phyloP scores from a whole-genome alignment of 2,888 invertebrate genomes.

The Hirtodrosophila histrioides region DNA sequence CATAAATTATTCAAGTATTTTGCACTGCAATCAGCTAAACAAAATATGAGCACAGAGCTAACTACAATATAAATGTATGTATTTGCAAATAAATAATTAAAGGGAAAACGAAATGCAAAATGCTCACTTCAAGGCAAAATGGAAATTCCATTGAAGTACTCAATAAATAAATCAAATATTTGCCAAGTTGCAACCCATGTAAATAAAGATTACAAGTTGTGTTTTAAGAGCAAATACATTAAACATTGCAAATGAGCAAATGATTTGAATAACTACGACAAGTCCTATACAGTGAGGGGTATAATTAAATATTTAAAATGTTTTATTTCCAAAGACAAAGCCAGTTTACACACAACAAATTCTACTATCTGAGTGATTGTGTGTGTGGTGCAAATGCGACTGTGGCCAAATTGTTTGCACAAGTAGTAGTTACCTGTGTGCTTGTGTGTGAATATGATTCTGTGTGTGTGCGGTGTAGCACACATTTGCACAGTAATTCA shows the following conservation, averaged over 20 bases:
- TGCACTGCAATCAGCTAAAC: conserved; percentile 39
- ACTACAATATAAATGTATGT: conserved; percentile 22
- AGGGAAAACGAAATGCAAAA: conserved; percentile 26
- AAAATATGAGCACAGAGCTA: conserved; percentile 42
- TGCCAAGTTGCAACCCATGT: conserved; percentile 16
- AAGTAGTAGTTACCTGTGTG: conserved; percentile 57
- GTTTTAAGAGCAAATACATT: conserved; percentile 52
- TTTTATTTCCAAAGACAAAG: conserved; percentile 43
- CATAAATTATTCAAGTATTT: conserved; percentile 42
- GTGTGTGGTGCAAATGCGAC: conserved; percentile 28
- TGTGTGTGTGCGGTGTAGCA: conserved; percentile 39
- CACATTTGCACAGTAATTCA: conserved; percentile 73
- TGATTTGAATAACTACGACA: conserved; percentile 59
- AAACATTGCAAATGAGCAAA: conserved; percentile 59
- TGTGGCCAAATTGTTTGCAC: conserved; percentile 53
- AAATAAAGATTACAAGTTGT: conserved; percentile 52
- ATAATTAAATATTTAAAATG: conserved; percentile 67
- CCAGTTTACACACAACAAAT: conserved; percentile 10
- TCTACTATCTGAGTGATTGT: conserved; percentile 12
- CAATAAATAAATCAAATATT: conserved; percentile 54
- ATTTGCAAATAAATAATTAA: conserved; percentile 39
- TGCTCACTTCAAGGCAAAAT: conserved; percentile 34
- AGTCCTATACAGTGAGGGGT: conserved; percentile 15
- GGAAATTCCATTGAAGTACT: conserved; percentile 14
- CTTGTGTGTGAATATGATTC: conserved; percentile 10